These are phyloP conservation scores for Synergus itoensis DNA, from an alignment of 2,888 invertebrate genomes.

Conservation along the genomic window DNA sequence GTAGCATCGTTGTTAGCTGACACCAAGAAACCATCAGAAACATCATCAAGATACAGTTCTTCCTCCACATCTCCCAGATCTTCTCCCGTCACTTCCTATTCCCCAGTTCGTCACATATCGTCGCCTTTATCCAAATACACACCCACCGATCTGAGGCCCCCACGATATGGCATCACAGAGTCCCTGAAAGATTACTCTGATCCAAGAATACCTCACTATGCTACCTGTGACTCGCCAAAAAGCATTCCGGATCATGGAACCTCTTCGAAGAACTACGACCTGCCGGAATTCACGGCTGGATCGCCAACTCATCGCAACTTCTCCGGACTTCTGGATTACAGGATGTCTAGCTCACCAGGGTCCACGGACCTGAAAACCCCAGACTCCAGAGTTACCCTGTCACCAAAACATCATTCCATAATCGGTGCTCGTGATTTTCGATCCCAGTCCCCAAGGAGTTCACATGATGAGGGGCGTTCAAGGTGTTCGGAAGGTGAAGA, in stretches of 20 bases:
- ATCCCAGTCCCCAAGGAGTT: constrained; percentile 70
- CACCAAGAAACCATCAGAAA: constrained; percentile 69
- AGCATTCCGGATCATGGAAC: constrained; percentile 41
- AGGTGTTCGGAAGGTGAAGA: constrained; percentile 79
- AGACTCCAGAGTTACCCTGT: constrained; percentile 36
- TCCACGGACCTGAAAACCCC: constrained; percentile 42
- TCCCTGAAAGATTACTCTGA: constrained; percentile 58
- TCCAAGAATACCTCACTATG: constrained; percentile 51
- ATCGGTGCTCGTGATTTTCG: constrained; percentile 37
- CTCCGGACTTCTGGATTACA: constrained; percentile 51
- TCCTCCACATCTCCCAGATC: constrained; percentile 46
- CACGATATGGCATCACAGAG: constrained; percentile 44
- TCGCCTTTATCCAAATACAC: constrained; percentile 48
- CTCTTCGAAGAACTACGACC: constrained; percentile 33
- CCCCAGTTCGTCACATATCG: constrained; percentile 57
- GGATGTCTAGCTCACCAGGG: constrained; percentile 38
- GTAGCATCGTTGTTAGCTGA: constrained; percentile 82
- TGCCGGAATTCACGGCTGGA: constrained; percentile 50
- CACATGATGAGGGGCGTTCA: constrained; percentile 65
- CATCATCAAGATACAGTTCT: neutral
- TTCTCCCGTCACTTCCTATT: constrained; percentile 54
- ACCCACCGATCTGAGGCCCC: constrained; percentile 52
- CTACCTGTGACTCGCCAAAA: constrained; percentile 50
- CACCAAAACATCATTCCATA: constrained; percentile 54
- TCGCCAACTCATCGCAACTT: constrained; percentile 41